Evolutionary conservation across 2,888 invertebrate genomes (phyloP).

Genomic region (Plagodis dolabraria): DNA sequence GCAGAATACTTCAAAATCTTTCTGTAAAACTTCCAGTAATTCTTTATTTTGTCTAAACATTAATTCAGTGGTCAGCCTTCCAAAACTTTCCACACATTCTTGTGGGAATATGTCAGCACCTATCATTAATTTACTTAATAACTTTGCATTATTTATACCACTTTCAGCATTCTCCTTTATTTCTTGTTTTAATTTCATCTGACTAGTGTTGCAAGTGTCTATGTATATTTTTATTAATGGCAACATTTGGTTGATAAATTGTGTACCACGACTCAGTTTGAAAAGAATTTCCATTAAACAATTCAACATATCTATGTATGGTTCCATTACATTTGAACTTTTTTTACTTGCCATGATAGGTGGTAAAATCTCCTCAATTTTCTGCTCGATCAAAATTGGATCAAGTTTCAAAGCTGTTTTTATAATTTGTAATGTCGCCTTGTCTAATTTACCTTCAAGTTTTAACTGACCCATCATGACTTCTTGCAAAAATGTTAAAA

Average conservation of each 20-base stretch:
- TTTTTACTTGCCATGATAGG: constrained; percentile 71
- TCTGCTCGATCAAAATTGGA: constrained; percentile 71
- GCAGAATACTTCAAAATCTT: constrained; percentile 70
- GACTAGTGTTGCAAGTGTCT: constrained; percentile 66
- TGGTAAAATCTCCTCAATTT: constrained; percentile 65
- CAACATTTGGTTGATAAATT: constrained; percentile 69
- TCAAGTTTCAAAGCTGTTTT: constrained; percentile 70
- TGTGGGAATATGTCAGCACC: constrained; percentile 67
- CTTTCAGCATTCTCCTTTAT: constrained; percentile 45
- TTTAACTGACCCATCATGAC: constrained; percentile 70
- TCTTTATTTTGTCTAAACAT: constrained; percentile 79
- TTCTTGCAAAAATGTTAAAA: constrained; percentile 66
- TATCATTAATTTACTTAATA: constrained; percentile 61
- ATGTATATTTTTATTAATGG: constrained; percentile 64
- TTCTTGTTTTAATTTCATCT: constrained; percentile 61
- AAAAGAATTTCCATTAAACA: constrained; percentile 71
- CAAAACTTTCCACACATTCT: constrained; percentile 67
- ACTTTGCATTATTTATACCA: constrained; percentile 51
- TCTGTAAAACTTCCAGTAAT: constrained; percentile 63
- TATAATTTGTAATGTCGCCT: constrained; percentile 65
- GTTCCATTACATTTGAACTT: constrained; percentile 46
- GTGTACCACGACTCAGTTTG: constrained; percentile 71
- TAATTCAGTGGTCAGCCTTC: constrained; percentile 70
- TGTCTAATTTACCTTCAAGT: constrained; percentile 67
- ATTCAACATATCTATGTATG: constrained; percentile 67